Evolutionary conservation across 2,797 vertebrate species (phyloP).

Genomic region (Eurystomus glaucurus): DNA sequence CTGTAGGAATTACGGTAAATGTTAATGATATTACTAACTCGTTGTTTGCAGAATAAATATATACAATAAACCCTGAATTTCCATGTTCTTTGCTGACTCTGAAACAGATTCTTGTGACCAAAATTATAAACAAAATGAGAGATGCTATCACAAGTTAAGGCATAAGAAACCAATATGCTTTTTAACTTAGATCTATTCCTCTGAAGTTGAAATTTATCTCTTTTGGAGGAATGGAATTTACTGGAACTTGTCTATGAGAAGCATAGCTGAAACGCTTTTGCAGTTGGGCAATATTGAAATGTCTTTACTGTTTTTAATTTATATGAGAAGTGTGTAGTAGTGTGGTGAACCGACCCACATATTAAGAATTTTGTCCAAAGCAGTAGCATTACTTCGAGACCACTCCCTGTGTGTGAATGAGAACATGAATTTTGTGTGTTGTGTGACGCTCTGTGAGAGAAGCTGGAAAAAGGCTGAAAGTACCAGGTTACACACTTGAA

Average conservation of each 20-base stretch:
- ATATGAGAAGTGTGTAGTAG: not conserved
- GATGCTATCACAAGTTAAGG: not conserved
- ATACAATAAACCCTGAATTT: not conserved
- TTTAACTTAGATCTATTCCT: not conserved
- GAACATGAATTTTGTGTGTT: not conserved
- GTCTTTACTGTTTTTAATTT: not conserved
- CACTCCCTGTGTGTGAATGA: not conserved
- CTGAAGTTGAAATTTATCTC: not conserved
- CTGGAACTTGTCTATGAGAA: not conserved
- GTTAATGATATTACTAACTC: not conserved
- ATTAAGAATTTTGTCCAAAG: not conserved
- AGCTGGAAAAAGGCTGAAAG: not conserved
- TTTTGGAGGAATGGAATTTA: not conserved
- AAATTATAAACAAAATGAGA: not conserved
- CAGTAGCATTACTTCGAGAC: not conserved
- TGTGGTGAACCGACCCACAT: too few relatives aligned
- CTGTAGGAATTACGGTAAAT: not conserved
- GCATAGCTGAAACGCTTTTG: not conserved
- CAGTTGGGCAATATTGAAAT: not conserved
- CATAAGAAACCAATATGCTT: not conserved
- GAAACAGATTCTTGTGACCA: not conserved
- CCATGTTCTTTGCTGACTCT: not conserved
- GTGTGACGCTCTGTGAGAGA: not conserved
- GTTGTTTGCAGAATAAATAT: not conserved
- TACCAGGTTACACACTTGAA: not conserved